Conservation (phyloP, 2,888 invertebrate species). For the Sepioteuthis lessoniana region DNA sequence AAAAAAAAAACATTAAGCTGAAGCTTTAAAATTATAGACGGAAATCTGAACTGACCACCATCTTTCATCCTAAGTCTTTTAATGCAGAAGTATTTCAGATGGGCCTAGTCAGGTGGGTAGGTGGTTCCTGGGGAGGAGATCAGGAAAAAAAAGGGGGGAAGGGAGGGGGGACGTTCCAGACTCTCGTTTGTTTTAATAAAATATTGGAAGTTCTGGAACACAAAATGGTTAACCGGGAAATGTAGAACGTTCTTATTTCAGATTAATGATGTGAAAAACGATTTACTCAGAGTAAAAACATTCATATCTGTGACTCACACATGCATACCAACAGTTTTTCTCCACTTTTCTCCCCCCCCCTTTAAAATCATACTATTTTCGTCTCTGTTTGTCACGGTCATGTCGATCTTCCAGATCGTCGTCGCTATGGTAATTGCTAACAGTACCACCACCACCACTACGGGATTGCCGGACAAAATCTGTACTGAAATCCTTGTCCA, state of each 20-base stretch:
- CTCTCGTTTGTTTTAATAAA: background rate
- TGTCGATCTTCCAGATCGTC: slow-evolving; percentile 85
- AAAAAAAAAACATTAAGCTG: too few species aligned
- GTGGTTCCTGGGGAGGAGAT: too few species aligned
- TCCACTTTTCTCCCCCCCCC: background rate
- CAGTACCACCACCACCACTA: slow-evolving; percentile 86
- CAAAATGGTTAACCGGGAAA: background rate
- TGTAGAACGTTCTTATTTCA: background rate
- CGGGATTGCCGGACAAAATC: slow-evolving; percentile 96
- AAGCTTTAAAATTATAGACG: too few species aligned
- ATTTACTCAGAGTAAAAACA: slow-evolving; percentile 1
- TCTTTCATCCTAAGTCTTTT: too few species aligned
- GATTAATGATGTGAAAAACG: background rate
- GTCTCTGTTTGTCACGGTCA: slow-evolving; percentile 55
- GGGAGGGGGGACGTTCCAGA: background rate
- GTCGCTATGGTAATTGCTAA: slow-evolving; percentile 88
- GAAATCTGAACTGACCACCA: too few species aligned
- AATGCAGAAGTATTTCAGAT: too few species aligned
- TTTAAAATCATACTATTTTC: slow-evolving; percentile 35
- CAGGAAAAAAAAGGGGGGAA: background rate
- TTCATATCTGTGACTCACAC: background rate
- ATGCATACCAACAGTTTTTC: background rate
- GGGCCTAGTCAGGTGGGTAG: too few species aligned
- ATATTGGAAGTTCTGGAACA: too few species aligned
- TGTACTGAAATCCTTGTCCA: slow-evolving; percentile 82